A percentile compares a stretch with the other conserved stretches of the same genome.
Conservation (phyloP, 2,888 invertebrate genomes). For the Tipula helvola region DNA sequence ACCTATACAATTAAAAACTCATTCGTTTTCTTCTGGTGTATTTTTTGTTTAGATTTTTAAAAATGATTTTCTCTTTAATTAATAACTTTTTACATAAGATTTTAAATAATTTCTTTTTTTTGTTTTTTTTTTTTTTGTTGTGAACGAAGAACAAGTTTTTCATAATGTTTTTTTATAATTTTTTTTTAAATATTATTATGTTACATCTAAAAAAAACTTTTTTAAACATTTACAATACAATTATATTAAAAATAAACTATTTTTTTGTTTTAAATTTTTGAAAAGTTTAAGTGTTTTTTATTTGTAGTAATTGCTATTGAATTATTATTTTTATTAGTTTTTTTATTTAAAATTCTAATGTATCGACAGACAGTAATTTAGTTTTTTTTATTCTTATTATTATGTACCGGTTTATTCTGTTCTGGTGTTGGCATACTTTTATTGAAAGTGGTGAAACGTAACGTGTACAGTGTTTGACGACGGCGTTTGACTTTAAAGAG, state of each 20-base stretch:
- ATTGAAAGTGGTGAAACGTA: not conserved
- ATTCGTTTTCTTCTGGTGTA: not conserved
- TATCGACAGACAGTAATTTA: not conserved
- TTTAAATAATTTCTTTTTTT: not conserved
- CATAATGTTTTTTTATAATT: not conserved
- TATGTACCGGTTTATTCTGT: not conserved
- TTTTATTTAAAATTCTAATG: not conserved
- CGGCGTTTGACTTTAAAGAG: not conserved
- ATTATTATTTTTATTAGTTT: not conserved
- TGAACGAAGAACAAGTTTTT: conserved; percentile 4
- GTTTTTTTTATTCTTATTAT: not conserved
- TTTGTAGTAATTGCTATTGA: not conserved
- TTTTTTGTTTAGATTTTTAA: not conserved
- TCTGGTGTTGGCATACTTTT: not conserved
- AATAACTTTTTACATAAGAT: not conserved
- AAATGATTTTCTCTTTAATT: not conserved
- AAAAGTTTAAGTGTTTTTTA: not conserved
- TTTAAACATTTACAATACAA: not conserved
- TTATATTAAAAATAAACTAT: not conserved
- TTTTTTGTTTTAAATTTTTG: not conserved
- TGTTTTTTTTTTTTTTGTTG: not conserved
- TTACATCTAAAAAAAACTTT: not conserved
- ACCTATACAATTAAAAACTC: not conserved
- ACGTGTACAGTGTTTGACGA: not conserved
- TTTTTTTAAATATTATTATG: not conserved